phyloP scores from a whole-genome alignment of 2,113 vertebrate species.

The Gadus macrocephalus region DNA sequence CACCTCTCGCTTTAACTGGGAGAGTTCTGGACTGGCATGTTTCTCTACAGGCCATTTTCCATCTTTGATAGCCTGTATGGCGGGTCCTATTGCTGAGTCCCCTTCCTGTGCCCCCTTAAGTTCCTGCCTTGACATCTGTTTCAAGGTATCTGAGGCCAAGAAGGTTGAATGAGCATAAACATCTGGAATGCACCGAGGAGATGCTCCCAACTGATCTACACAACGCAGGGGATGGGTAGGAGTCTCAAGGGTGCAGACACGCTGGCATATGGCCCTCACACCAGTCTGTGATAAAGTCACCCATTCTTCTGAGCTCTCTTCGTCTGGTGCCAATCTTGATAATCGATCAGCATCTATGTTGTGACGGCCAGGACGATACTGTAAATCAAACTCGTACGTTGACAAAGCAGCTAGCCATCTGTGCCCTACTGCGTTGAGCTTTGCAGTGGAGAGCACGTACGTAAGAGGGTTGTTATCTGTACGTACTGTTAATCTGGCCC shows the following conservation, averaged over 20 bases:
- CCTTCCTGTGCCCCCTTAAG: conserved; percentile 1
- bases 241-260: neutral
- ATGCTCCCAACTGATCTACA: conserved; percentile 9
- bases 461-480: neutral
- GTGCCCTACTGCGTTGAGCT: neutral
- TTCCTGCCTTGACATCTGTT: neutral
- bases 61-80: neutral
- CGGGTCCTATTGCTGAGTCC: neutral
- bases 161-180: conserved; percentile 3
- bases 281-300: neutral
- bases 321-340: neutral
- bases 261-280: neutral
- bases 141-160: neutral
- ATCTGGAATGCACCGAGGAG: conserved; percentile 4
- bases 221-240: neutral
- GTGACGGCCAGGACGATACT: neutral
- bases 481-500: neutral
- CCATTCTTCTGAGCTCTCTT: neutral
- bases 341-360: conserved; percentile 1
- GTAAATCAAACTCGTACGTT: neutral
- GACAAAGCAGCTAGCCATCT: neutral
- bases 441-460: neutral
- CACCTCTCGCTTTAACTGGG: neutral
- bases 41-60: conserved; percentile 1
- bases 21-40: conserved; percentile 1